Base-by-base conservation (phyloP, 2,888 invertebrate species). In the Pseudeuparius sepicola region DNA sequence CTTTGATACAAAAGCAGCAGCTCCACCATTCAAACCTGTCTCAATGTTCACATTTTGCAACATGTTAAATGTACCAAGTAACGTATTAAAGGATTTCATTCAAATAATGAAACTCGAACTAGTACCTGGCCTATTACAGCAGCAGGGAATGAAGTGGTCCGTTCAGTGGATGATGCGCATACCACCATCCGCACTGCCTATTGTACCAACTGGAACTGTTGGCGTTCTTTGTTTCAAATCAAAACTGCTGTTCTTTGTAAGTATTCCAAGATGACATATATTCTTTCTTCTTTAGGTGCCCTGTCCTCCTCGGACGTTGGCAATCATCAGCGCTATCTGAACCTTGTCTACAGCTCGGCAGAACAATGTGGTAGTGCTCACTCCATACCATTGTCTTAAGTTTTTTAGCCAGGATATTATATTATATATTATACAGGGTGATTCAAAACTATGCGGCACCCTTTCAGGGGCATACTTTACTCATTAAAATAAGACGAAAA, bases 161-260 rank as follows among this genome's bases (percentile, higher is more conserved):
- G 80, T 92, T 37, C 88, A 89, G 61, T 85, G 89, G 78, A 88
- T 92, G 63, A 71, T 94, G 56, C 76, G 93, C 36, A 85, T 92
- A 49, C 92, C 94, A 38, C 92, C 92, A 44, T 82, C 87, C 23
- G 82, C 83, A 17, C 72, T 76, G 15, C 86, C 82, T 33, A 84
- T 92, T 50, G 83, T 89, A 46, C 89, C 92, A n/a, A 80, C 81
- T 34, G 92, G 93, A 5, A 84, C 83, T 64, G 79, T 88, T 14
- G 89, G 87, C 30, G 82, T 93, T 48, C 69, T 90, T 39, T 78
- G 86, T 45, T 82, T 83, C 48, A 78, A 83, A 43, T 78, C 78
- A 54, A 93, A 90, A 66, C 86, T 94, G 53, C 71, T 96, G 4
- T 87, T 94, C 65, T 93, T 92, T 62, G 87, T 92, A 61, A 77